phyloP scores from a whole-genome alignment of 2,888 invertebrate genomes.

The Melolontha melolontha region DNA sequence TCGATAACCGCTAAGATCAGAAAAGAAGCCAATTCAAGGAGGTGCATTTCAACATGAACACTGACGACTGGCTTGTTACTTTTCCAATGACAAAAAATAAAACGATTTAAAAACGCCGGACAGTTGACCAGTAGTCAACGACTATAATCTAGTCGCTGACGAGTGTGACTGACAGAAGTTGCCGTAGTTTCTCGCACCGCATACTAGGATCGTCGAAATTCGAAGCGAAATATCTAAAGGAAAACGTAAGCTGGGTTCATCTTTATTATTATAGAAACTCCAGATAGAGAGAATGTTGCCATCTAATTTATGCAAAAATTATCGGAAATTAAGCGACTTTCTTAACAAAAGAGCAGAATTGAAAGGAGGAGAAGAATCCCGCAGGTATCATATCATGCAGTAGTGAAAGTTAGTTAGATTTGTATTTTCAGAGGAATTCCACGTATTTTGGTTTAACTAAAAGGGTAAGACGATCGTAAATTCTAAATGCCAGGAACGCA shows the following conservation, averaged over 20 bases:
- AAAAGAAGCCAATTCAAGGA: conserved; percentile 33
- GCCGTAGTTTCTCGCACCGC: conserved; percentile 53
- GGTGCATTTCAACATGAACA: conserved; percentile 1
- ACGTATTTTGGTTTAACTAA: conserved; percentile 57
- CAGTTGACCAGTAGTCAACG: conserved; percentile 40
- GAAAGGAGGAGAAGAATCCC: conserved; percentile 47
- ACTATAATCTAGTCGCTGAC: conserved; percentile 14
- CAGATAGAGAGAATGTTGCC: neutral
- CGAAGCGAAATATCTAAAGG: conserved; percentile 36
- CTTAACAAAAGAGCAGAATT: conserved; percentile 59
- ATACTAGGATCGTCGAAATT: conserved; percentile 52
- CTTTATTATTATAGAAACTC: neutral
- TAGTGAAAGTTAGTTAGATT: conserved; percentile 16
- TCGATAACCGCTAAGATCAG: conserved; percentile 26
- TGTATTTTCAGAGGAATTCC: conserved; percentile 54
- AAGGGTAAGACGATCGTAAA: conserved; percentile 65
- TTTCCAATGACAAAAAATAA: neutral
- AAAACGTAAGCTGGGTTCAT: neutral
- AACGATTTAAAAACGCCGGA: neutral
- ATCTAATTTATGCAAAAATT: conserved; percentile 63
- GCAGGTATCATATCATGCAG: conserved; percentile 26
- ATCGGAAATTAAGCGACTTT: conserved; percentile 61
- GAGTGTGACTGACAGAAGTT: conserved; percentile 61
- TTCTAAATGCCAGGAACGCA: conserved; percentile 60
- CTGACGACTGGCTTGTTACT: no score